Evolutionary conservation across 2,888 invertebrate species (phyloP).

Genomic region (Agrilus biguttatus): DNA sequence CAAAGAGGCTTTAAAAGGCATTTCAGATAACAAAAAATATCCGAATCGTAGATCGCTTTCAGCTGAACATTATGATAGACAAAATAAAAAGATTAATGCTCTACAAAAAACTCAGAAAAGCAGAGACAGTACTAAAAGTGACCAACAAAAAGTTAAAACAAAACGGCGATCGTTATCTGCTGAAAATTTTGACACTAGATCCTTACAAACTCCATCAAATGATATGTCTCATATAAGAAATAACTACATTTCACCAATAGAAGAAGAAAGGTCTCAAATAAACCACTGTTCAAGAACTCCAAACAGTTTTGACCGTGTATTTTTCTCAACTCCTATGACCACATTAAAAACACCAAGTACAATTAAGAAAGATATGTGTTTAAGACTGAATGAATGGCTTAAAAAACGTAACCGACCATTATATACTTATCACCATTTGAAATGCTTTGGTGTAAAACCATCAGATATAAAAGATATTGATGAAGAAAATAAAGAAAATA

Average conservation of each 20-base stretch:
- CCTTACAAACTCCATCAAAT: too few species aligned
- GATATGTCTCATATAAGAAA: too few species aligned
- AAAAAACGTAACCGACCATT: slow-evolving; percentile 35
- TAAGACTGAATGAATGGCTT: slow-evolving; percentile 37
- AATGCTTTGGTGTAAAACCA: slow-evolving; percentile 30
- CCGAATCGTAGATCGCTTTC: slow-evolving; percentile 11
- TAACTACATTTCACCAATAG: too few species aligned
- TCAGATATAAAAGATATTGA: slow-evolving; percentile 13
- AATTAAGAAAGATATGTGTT: slow-evolving; percentile 24
- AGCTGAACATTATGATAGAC: slow-evolving; percentile 9
- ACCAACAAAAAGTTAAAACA: too few species aligned
- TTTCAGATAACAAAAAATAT: not conserved
- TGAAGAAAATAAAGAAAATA: slow-evolving; percentile 40
- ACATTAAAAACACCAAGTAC: slow-evolving; percentile 18
- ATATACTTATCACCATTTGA: slow-evolving; percentile 36
- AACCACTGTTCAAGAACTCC: slow-evolving; percentile 26
- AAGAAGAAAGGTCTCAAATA: slow-evolving; percentile 24
- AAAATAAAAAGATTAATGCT: slow-evolving; percentile 7
- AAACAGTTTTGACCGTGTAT: slow-evolving; percentile 22
- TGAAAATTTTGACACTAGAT: too few species aligned
- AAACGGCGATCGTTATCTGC: too few species aligned
- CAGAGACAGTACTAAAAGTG: not conserved
- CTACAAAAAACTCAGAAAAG: slow-evolving; percentile 6
- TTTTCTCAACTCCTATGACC: slow-evolving; percentile 20
- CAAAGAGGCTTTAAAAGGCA: not conserved